Percentiles rank a stretch among this genome's conserved stretches.
phyloP scores from a whole-genome alignment of 2,797 vertebrate species.

The Peromyscus nudipes region DNA sequence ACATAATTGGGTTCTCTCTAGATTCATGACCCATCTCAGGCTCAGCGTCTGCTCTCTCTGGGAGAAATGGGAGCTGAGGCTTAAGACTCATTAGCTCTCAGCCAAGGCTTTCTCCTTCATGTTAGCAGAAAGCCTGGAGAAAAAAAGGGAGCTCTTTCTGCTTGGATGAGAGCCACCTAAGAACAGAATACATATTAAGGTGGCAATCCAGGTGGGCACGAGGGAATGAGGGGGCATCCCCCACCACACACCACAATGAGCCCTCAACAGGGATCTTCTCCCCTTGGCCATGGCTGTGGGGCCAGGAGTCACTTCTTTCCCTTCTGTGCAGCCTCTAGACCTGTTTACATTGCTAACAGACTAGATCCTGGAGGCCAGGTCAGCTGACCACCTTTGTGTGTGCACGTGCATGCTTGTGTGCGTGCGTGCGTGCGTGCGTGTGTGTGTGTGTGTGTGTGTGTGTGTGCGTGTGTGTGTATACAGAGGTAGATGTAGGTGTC shows the following conservation, averaged over 20 bases:
- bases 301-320: background rate
- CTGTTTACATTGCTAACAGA: background rate
- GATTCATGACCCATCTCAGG: background rate
- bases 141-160: background rate
- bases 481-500: background rate
- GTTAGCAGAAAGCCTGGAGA: background rate
- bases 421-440: accelerated
- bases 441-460: background rate
- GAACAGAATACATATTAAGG: background rate
- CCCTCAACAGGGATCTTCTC: accelerated
- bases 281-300: background rate
- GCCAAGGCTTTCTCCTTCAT: background rate
- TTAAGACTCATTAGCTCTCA: background rate
- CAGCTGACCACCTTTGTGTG: background rate
- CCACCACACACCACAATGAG: too few relatives aligned
- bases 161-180: background rate
- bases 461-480: too few relatives aligned
- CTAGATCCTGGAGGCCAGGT: background rate
- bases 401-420: background rate
- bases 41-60: background rate
- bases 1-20: slow-evolving; percentile 22
- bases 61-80: background rate
- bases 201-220: background rate
- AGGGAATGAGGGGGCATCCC: accelerated
- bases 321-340: background rate